Evolutionary conservation across 2,888 invertebrate genomes (phyloP).

Genomic region (Beris chalybata): DNA sequence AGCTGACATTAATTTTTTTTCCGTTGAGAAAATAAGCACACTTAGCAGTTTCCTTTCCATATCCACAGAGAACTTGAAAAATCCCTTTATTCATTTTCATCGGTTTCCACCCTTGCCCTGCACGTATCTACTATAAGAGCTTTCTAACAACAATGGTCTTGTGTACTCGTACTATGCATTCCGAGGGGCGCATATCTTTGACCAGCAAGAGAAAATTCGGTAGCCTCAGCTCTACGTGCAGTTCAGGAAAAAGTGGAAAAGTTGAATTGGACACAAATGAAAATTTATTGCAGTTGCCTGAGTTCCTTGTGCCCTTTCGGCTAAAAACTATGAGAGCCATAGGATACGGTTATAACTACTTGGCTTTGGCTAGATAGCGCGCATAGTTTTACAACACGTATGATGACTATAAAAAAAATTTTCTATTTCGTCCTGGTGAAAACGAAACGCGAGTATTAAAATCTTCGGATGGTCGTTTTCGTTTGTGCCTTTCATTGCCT

Average conservation of each 20-base stretch:
- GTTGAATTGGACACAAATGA: conserved; percentile 47
- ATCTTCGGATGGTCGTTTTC: background rate
- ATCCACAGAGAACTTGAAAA: too few species aligned
- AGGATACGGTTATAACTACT: conserved; percentile 24
- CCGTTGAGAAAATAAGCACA: too few species aligned
- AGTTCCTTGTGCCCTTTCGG: conserved; percentile 31
- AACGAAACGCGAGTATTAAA: conserved; percentile 15
- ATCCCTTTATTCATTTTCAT: too few species aligned
- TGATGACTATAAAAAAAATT: background rate
- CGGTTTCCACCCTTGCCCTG: too few species aligned
- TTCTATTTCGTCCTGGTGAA: conserved; percentile 6
- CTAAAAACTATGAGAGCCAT: conserved; percentile 27
- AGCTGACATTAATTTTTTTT: too few species aligned
- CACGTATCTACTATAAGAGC: too few species aligned
- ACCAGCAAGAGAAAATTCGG: too few species aligned
- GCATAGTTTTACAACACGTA: background rate
- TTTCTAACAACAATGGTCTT: too few species aligned
- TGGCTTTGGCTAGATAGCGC: conserved; percentile 8
- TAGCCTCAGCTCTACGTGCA: too few species aligned
- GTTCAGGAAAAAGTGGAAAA: conserved; percentile 41
- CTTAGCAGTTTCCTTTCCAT: too few species aligned
- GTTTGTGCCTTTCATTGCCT: background rate
- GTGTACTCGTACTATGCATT: too few species aligned
- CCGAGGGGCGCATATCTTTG: too few species aligned
- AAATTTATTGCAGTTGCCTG: conserved; percentile 45